phyloP scores from a whole-genome alignment of 2,888 invertebrate genomes.

The Chrysomela aeneicollis region DNA sequence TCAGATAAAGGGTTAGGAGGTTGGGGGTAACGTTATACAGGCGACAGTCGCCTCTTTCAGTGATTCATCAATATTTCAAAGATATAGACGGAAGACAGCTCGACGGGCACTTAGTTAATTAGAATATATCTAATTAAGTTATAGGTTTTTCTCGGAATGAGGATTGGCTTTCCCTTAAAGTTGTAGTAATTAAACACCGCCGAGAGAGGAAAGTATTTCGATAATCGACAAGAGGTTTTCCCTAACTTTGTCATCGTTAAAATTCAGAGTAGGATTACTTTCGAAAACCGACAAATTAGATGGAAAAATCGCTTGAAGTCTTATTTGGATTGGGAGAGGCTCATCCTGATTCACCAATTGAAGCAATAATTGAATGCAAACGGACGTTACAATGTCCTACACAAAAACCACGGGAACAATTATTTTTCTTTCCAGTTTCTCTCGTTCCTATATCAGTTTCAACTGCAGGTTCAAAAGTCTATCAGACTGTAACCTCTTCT shows the following conservation, averaged over 20 bases:
- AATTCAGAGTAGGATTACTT: slow-evolving; percentile 44
- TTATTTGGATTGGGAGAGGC: slow-evolving; percentile 29
- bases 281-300: slow-evolving; percentile 42
- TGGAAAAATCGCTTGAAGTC: slow-evolving; percentile 33
- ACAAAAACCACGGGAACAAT: too few relatives aligned
- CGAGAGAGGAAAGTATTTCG: slow-evolving; percentile 34
- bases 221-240: slow-evolving; percentile 43
- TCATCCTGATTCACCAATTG: not conserved
- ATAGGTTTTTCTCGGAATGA: slow-evolving; percentile 55
- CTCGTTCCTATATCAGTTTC: too few relatives aligned
- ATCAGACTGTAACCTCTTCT: too few relatives aligned
- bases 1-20: slow-evolving; percentile 3
- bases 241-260: slow-evolving; percentile 39
- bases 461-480: too few relatives aligned
- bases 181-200: slow-evolving; percentile 53
- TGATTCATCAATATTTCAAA: slow-evolving; percentile 41
- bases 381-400: not conserved
- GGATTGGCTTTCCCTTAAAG: slow-evolving; percentile 54
- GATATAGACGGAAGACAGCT: slow-evolving; percentile 27
- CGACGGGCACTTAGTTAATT: slow-evolving; percentile 56
- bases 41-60: slow-evolving; percentile 38
- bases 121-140: slow-evolving; percentile 57
- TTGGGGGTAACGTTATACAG: not conserved
- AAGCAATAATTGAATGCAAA: not conserved
- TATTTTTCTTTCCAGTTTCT: too few relatives aligned